Conservation (phyloP, 2,888 invertebrate species). For the Orthosia cruda region DNA sequence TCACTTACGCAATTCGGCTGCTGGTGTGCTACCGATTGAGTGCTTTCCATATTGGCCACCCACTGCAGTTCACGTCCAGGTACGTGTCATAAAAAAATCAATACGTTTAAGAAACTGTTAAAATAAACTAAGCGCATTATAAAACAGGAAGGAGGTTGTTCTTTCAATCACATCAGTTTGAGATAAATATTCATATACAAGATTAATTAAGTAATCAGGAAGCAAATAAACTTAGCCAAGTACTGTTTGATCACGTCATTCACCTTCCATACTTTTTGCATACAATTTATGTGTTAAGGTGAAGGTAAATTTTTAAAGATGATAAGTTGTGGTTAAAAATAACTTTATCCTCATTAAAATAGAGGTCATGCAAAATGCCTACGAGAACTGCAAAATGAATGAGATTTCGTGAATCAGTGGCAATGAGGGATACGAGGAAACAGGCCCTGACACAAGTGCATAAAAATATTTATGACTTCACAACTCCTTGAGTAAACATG, state of each 20-base stretch:
- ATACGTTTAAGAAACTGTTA: neutral
- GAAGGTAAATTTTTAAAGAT: constrained; percentile 3
- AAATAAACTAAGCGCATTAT: neutral
- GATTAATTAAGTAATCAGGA: constrained; percentile 29
- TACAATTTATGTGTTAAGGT: neutral
- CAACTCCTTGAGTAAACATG: constrained; percentile 60
- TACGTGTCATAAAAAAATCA: neutral
- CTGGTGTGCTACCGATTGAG: neutral
- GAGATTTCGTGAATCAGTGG: constrained; percentile 70
- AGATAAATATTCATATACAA: constrained; percentile 7
- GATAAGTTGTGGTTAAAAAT: constrained; percentile 9
- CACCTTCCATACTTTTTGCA: neutral
- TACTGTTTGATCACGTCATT: constrained; percentile 13
- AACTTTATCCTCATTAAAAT: constrained; percentile 46
- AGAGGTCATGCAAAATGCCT: constrained; percentile 55
- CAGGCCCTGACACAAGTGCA: constrained; percentile 78
- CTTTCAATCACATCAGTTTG: neutral
- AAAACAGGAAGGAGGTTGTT: neutral
- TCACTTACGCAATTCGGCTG: too few species aligned
- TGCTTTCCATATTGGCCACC: too few species aligned
- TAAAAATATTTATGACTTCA: constrained; percentile 73
- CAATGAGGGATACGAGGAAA: constrained; percentile 77
- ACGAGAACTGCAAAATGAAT: constrained; percentile 47
- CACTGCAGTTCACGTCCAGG: too few species aligned
- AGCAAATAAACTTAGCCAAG: neutral